Conservation (phyloP, 2,113 vertebrate species). For the Misgurnus anguillicaudatus region DNA sequence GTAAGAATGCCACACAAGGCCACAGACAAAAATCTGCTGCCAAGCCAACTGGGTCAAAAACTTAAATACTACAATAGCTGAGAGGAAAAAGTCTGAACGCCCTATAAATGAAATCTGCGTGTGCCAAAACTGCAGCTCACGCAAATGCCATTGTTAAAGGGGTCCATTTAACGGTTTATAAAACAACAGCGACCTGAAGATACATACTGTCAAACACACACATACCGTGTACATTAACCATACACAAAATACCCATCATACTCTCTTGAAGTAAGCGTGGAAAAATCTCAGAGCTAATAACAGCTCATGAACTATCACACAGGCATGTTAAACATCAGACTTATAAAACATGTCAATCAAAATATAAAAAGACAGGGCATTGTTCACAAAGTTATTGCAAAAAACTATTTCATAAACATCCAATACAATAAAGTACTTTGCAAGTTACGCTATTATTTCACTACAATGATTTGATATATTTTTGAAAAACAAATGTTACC, state of each 20-base stretch:
- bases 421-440: too few relatives aligned
- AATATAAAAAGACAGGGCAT: neutral
- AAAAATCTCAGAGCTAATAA: slow-evolving; percentile 15
- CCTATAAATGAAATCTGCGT: slow-evolving; percentile 7
- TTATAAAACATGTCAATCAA: slow-evolving; percentile 1
- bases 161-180: neutral
- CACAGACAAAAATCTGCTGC: slow-evolving; percentile 27
- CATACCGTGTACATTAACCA: neutral
- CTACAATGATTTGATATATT: neutral
- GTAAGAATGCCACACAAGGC: slow-evolving; percentile 13
- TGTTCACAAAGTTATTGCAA: neutral
- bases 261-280: slow-evolving; percentile 12
- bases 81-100: neutral
- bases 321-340: slow-evolving; percentile 13
- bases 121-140: neutral
- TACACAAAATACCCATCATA: neutral
- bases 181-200: neutral
- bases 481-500: neutral
- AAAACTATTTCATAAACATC: neutral
- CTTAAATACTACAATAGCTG: slow-evolving; percentile 14
- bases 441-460: too few relatives aligned
- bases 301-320: neutral
- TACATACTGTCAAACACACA: neutral
- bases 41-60: slow-evolving; percentile 43
- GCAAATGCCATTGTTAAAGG: neutral